Percentiles rank a stretch among this genome's conserved stretches.
Evolutionary conservation across 1,140 invertebrate species (phyloP).

Genomic region (Zaprionus lachaisei): DNA sequence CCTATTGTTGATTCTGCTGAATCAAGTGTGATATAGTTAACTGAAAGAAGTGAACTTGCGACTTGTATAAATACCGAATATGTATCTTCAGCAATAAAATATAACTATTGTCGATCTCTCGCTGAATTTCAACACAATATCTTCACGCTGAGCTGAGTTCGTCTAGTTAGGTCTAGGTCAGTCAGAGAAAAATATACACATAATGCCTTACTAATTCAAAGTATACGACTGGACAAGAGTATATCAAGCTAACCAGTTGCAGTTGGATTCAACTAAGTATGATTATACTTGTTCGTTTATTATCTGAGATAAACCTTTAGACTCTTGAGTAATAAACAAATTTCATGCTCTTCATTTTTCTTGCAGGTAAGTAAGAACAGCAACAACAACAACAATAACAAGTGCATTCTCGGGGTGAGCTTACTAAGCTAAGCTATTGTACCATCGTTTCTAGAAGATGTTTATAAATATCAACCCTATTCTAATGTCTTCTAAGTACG

Average conservation of each 20-base stretch:
- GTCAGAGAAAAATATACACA: not conserved
- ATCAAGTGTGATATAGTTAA: not conserved
- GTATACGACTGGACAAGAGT: not conserved
- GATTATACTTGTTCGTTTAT: not conserved
- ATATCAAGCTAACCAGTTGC: not conserved
- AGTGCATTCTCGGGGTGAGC: not conserved
- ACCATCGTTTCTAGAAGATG: not conserved
- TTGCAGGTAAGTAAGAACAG: conserved; percentile 24
- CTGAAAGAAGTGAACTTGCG: not conserved
- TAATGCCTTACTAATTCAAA: not conserved
- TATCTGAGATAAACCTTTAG: conserved; percentile 3
- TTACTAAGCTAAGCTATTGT: not conserved
- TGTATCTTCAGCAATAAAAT: not conserved
- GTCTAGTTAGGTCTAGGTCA: not conserved
- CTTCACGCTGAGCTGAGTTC: not conserved
- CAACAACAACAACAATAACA: conserved; percentile 3
- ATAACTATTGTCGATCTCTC: too few species aligned
- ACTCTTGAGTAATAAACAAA: conserved; percentile 7
- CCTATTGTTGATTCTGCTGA: not conserved
- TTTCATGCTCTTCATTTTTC: conserved; percentile 3
- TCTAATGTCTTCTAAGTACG: conserved; percentile 26
- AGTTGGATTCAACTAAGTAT: not conserved
- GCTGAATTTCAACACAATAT: not conserved
- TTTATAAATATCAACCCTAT: conserved; percentile 2
- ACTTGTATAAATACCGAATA: not conserved